Evolutionary conservation across 2,113 vertebrate species (phyloP), one percentile per base, ranked within the genome.

Genomic region (Colistium nudipinnis): DNA sequence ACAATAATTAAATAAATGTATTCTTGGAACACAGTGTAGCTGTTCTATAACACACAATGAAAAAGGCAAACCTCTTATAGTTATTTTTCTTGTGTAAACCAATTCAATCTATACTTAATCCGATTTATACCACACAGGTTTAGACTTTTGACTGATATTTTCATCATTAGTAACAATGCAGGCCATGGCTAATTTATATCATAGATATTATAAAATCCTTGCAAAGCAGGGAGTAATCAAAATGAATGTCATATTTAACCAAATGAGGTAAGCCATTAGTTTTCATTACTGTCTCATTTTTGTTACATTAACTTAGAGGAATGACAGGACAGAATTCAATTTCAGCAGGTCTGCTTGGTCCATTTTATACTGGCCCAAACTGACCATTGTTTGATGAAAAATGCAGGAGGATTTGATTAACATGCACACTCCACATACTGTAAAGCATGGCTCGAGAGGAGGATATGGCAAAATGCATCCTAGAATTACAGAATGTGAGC

Each of bases 191-290:
- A 80, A 90, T 91, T 82, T 63, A 76, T 71, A 83, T 82, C 62
- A 76, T 71, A 83, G 72, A 64, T 80, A 89, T 87, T 87, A 81
- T 83, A 84, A 87, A 88, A 90, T 87, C 76, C 70, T 86, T 72
- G 76, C 70, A 76, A 77, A 87, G 76, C 77, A 78, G 72, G 55
- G 71, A 78, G 74, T 90, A 92, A 92, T 90, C 87, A 84, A 81
- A 92, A 90, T 81, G 56, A 83, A 90, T 90, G 84, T 90, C 71
- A 87, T 82, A 80, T 90, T 89, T 88, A 89, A 89, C 86, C 66
- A 80, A 89, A 91, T 86, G 70, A 77, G 73, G 73, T 89, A 67
- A 82, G 54, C 78, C 80, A 90, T 91, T 90, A 87, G 74, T 91
- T 87, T 88, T 88, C 82, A 90, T 92, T 87, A 88, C 63, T 68